Percentiles rank a stretch among this genome's conserved stretches.
Evolutionary conservation across 2,113 vertebrate species (phyloP).

Genomic region (Poeciliopsis prolifica): DNA sequence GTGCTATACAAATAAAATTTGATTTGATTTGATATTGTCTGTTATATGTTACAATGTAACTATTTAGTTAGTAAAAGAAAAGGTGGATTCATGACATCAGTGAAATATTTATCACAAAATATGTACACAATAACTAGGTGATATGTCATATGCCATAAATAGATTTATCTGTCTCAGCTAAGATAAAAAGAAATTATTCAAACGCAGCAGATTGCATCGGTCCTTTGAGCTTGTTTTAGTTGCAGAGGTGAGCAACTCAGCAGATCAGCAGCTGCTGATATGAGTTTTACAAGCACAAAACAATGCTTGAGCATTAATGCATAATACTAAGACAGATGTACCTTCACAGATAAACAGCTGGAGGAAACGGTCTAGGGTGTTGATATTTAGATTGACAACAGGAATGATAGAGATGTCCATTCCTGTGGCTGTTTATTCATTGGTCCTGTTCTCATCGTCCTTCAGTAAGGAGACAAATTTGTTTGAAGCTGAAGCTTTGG

Average conservation of each 20-base stretch:
- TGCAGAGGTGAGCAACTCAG: conserved; percentile 15
- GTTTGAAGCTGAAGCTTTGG: background rate
- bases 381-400: conserved; percentile 16
- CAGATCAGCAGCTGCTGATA: conserved; percentile 37
- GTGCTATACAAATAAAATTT: too few species aligned
- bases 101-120: background rate
- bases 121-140: conserved; percentile 5
- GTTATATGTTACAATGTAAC: background rate
- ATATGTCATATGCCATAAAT: conserved; percentile 20
- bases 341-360: conserved; percentile 13
- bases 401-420: conserved; percentile 4
- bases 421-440: background rate
- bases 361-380: conserved; percentile 7
- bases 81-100: conserved; percentile 8
- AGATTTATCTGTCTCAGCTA: conserved; percentile 11
- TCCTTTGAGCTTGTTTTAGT: conserved; percentile 17
- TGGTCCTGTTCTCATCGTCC: background rate
- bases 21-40: too few species aligned
- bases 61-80: background rate
- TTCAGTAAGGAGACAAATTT: background rate
- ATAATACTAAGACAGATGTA: conserved; percentile 2
- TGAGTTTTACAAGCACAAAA: conserved; percentile 21
- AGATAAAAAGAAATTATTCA: conserved; percentile 10
- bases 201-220: conserved; percentile 7
- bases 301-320: background rate